phyloP scores from a whole-genome alignment of 2,797 vertebrate species.

The Rhyacichthys aspro region DNA sequence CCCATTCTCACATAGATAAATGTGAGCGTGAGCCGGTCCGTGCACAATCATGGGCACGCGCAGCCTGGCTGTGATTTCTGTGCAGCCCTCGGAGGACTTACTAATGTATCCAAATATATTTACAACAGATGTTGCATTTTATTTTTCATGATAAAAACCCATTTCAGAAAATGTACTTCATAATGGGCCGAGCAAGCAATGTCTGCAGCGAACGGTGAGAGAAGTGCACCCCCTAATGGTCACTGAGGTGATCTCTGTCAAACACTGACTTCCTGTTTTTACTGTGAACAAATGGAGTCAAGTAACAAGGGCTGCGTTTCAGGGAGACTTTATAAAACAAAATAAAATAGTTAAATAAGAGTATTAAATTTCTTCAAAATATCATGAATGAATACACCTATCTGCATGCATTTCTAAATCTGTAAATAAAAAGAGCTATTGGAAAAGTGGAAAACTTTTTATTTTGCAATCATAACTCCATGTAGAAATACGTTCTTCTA shows the following conservation, averaged over 20 bases:
- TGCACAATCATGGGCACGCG: slow-evolving; percentile 24
- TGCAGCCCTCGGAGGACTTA: slow-evolving; percentile 78
- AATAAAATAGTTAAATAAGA: too few relatives aligned
- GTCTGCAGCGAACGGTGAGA: slow-evolving; percentile 66
- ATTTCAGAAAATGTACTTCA: slow-evolving; percentile 84
- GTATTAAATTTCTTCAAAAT: too few relatives aligned
- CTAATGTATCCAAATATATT: slow-evolving; percentile 88
- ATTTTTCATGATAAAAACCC: slow-evolving; percentile 86
- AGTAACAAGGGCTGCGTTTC: background rate
- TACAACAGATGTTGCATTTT: slow-evolving; percentile 88
- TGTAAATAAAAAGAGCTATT: too few relatives aligned
- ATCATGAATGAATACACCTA: too few relatives aligned
- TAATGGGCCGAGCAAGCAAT: slow-evolving; percentile 72
- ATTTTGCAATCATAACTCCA: too few relatives aligned
- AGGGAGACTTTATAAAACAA: too few relatives aligned
- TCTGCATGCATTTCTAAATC: too few relatives aligned
- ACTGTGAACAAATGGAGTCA: slow-evolving; percentile 8
- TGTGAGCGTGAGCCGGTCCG: too few relatives aligned
- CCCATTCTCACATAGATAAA: slow-evolving; percentile 35
- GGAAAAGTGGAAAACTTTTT: too few relatives aligned
- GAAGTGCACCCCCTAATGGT: slow-evolving; percentile 85
- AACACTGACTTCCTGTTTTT: slow-evolving; percentile 12
- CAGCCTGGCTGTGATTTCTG: slow-evolving; percentile 59
- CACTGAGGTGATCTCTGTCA: slow-evolving; percentile 40
- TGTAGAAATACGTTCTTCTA: too few relatives aligned